phyloP scores from a whole-genome alignment of 2,888 invertebrate genomes.

The Aspidiotus rigidus region DNA sequence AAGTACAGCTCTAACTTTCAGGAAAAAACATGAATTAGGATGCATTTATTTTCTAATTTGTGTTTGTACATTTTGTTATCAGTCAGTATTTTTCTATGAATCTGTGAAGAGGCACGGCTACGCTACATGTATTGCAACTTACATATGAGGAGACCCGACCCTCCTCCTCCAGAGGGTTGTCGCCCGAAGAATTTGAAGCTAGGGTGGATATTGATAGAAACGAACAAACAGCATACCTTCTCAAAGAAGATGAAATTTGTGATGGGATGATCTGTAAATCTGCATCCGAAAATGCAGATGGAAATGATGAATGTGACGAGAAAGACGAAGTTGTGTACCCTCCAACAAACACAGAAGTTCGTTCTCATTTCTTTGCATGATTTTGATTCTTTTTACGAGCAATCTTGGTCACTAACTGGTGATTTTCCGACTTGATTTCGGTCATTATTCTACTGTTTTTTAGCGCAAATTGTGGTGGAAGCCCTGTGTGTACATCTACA shows the following conservation, averaged over 20 bases:
- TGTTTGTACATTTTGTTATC: too few species aligned
- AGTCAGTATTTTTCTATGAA: too few species aligned
- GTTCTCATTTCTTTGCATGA: neutral
- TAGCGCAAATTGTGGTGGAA: too few species aligned
- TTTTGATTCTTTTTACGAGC: neutral
- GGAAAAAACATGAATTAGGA: too few species aligned
- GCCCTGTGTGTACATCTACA: too few species aligned
- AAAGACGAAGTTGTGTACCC: constrained; percentile 1
- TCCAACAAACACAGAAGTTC: neutral
- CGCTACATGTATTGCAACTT: too few species aligned
- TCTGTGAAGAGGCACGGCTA: too few species aligned
- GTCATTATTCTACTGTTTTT: too few species aligned
- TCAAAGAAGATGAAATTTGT: neutral
- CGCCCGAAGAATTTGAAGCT: constrained; percentile 1
- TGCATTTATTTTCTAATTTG: too few species aligned
- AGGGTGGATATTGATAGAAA: constrained; percentile 1
- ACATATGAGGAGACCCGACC: neutral
- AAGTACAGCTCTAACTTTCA: too few species aligned
- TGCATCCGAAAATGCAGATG: constrained; percentile 1
- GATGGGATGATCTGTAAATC: neutral
- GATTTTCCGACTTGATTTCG: neutral
- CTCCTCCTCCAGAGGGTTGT: neutral
- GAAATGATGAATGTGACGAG: constrained; percentile 2
- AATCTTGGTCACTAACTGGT: neutral
- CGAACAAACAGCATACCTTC: neutral